Base-by-base conservation (phyloP, 1,140 invertebrate species). In the Choristoneura fumiferana region DNA sequence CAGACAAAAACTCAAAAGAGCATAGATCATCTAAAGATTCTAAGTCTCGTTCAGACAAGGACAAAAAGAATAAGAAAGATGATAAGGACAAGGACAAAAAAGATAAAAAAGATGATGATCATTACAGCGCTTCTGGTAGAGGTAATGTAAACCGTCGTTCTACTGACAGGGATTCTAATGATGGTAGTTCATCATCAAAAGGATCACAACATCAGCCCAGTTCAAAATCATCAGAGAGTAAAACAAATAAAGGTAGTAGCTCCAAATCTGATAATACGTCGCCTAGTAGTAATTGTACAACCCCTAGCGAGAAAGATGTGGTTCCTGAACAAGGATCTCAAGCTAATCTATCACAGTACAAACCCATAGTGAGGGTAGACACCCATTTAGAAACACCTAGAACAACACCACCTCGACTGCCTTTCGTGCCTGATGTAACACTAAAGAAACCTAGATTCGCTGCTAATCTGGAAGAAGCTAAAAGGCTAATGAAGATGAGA, bases 401-500 rank as follows among this genome's bases (percentile, higher is more conserved):
- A 43, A 54, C 71, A 9, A 68, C 78, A 2, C 74, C 78, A 1
- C 78, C 78, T 4, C 63, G 75, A 36, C 57, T 82, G 9, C 77
- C 78, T 4, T 84, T 83, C 59, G 78, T 84, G 17, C 80, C 80
- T 0, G 79, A 84, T 49, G 72, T 86, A 8, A 81, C 78, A 0
- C 22, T 90, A 52, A 89, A 91, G 54, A 93, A 93, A 71, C 92
- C 91, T 1, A 93, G 92, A 82, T 90, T 92, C 49, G 91, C 91
- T 1, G 91, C 91, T 1, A 93, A 92, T 72, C 83, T 92, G 56
- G 83, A 91, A 57, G 92, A 93, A 85, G 91, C 91, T 1, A 91
- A 90, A 58, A 87, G 89, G 63, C 69, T 93, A 13, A 92, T 93
- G 89, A 93, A 93, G 80, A 91, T 93, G 64, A 78, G 92, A 4